These are phyloP conservation scores for Myocastor coypus DNA, from an alignment of 2,113 vertebrate genomes.

Conservation along the genomic window DNA sequence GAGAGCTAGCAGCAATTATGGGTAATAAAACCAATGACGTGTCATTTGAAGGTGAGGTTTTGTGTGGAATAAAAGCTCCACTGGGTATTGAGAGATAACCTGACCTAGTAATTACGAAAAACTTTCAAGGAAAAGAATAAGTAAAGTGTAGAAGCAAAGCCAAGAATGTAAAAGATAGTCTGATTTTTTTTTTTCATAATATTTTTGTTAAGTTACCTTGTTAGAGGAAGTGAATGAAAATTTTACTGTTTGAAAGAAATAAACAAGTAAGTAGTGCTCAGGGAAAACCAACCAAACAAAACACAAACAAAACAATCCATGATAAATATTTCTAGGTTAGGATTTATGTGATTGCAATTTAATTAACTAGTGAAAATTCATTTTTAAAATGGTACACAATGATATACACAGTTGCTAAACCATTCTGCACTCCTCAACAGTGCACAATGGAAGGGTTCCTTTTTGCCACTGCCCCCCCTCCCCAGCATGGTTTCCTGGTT, in stretches of 20 bases:
- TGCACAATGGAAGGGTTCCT: not conserved
- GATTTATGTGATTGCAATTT: not conserved
- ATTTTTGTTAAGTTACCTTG: not conserved
- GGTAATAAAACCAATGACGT: conserved; percentile 53
- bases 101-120: conserved; percentile 56
- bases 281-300: not conserved
- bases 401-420: not conserved
- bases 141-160: not conserved
- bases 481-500: not conserved
- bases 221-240: not conserved
- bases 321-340: not conserved
- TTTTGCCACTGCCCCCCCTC: not conserved
- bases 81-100: conserved; percentile 37
- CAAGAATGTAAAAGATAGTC: not conserved
- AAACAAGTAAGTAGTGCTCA: not conserved
- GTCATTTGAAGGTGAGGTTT: conserved; percentile 66
- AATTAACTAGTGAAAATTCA: not conserved
- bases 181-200: not conserved
- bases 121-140: conserved; percentile 31
- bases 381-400: not conserved
- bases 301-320: not conserved
- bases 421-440: not conserved
- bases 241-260: not conserved
- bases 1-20: conserved; percentile 28
- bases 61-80: conserved; percentile 54